Percentiles rank a stretch among this genome's conserved stretches.
Conservation (phyloP, 2,888 invertebrate species). For the Kuschelorhynchus macadamiae region DNA sequence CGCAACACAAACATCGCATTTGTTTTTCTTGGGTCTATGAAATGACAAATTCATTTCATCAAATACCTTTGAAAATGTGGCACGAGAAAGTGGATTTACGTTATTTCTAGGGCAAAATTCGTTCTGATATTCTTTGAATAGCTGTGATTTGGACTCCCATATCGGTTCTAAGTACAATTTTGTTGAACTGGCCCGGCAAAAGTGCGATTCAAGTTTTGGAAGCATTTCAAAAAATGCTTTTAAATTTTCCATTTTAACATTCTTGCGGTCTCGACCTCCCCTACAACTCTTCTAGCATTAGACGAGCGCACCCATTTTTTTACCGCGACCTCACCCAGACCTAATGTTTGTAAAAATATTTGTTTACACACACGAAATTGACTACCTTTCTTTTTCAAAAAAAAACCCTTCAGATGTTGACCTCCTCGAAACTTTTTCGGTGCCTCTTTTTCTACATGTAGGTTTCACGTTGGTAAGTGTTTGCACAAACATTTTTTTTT, state of each 20-base stretch:
- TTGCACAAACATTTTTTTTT: too few species aligned
- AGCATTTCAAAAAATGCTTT: background rate
- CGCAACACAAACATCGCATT: too few species aligned
- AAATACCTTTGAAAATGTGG: constrained; percentile 25
- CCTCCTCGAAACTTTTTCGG: constrained; percentile 28
- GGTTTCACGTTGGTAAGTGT: constrained; percentile 21
- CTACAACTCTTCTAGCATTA: too few species aligned
- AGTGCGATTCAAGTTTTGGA: constrained; percentile 9
- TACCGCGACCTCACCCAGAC: too few species aligned
- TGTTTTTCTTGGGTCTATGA: too few species aligned
- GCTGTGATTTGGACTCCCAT: background rate
- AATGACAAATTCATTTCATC: background rate
- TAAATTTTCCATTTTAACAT: constrained; percentile 1
- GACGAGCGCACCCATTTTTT: too few species aligned
- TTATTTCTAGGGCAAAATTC: background rate
- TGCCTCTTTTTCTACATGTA: constrained; percentile 28
- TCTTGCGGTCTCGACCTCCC: background rate
- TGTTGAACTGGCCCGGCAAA: too few species aligned
- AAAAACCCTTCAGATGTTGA: constrained; percentile 25
- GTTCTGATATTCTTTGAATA: too few species aligned
- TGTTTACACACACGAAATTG: constrained; percentile 36
- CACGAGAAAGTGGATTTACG: constrained; percentile 15
- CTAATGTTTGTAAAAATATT: constrained; percentile 21
- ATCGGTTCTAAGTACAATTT: too few species aligned
- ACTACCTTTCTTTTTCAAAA: constrained; percentile 30